These are phyloP conservation scores for Pedetes capensis DNA, from an alignment of 2,113 vertebrate species.

Conservation along the genomic window DNA sequence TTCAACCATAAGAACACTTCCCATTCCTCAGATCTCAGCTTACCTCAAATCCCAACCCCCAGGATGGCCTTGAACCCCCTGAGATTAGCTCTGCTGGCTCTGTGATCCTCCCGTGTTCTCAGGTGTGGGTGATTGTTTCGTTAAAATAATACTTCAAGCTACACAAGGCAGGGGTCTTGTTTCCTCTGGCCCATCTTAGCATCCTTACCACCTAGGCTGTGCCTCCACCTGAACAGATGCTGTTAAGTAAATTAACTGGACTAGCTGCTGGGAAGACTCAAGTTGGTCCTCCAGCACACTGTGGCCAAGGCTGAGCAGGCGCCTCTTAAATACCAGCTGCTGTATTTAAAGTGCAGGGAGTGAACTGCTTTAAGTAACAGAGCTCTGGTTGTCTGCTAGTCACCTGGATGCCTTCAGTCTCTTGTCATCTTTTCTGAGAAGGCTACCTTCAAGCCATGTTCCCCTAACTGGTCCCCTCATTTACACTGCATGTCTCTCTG, in stretches of 20 bases:
- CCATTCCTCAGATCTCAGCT: background rate
- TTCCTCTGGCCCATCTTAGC: background rate
- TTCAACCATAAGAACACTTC: no score
- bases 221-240: background rate
- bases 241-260: background rate
- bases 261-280: background rate
- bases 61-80: rapidly evolving
- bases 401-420: background rate
- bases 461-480: background rate
- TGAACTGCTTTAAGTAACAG: background rate
- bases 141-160: background rate
- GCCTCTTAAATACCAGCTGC: background rate
- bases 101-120: background rate
- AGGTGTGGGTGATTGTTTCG: background rate
- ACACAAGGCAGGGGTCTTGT: rapidly evolving
- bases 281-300: background rate
- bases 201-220: background rate
- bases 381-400: background rate
- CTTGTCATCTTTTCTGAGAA: background rate
- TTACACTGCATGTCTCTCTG: background rate
- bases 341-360: background rate
- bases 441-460: background rate
- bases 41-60: no score
- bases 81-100: background rate
- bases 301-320: no score